These are phyloP conservation scores for Agelastica alni DNA, from an alignment of 2,888 invertebrate species.

Conservation along the genomic window DNA sequence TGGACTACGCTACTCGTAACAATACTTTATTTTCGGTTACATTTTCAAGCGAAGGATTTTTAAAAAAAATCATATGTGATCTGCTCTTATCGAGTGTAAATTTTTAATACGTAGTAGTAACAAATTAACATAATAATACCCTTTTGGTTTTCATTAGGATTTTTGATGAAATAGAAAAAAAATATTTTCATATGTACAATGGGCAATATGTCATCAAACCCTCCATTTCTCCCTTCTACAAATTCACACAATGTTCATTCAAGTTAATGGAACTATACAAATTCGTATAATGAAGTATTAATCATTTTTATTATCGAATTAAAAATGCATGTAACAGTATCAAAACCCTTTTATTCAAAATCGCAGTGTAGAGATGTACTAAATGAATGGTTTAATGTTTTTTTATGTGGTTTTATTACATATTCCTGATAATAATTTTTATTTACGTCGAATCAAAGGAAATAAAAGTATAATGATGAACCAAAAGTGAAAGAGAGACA, in stretches of 20 bases:
- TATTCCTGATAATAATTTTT: slow-evolving; percentile 19
- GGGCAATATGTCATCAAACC: slow-evolving; percentile 3
- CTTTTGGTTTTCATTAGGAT: too few relatives aligned
- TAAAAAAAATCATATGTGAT: too few relatives aligned
- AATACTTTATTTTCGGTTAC: too few relatives aligned
- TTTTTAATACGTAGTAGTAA: too few relatives aligned
- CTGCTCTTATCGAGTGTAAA: too few relatives aligned
- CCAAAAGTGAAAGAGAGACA: slow-evolving; percentile 18
- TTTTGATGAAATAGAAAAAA: too few relatives aligned
- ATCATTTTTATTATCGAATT: slow-evolving; percentile 28
- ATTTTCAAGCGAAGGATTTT: too few relatives aligned
- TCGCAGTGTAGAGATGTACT: slow-evolving; percentile 25
- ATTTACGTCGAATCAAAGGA: slow-evolving; percentile 8
- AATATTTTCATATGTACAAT: too few relatives aligned
- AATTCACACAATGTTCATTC: slow-evolving; percentile 16
- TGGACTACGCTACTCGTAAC: too few relatives aligned
- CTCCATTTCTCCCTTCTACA: not conserved
- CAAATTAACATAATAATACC: too few relatives aligned
- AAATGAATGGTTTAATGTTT: slow-evolving; percentile 30
- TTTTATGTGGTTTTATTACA: slow-evolving; percentile 35
- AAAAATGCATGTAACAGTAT: slow-evolving; percentile 25
- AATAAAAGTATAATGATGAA: slow-evolving; percentile 12
- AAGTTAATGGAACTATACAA: slow-evolving; percentile 12
- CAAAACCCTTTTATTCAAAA: slow-evolving; percentile 27
- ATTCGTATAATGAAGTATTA: slow-evolving; percentile 21